Base-by-base conservation (phyloP, 2,888 invertebrate species). In the Dexiosoma caninum region DNA sequence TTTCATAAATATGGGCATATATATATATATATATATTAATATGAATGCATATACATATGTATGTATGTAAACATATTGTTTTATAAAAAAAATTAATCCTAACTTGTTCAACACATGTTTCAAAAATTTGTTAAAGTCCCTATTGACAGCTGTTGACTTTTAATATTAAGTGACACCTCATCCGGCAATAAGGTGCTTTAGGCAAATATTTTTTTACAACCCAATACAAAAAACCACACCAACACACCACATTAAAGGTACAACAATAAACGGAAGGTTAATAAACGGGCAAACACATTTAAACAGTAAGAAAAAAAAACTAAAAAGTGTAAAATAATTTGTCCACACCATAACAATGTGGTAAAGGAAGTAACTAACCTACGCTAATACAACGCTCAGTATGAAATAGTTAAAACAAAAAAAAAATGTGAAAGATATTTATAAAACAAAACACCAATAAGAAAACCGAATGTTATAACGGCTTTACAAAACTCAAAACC, bases 351-450 rank as follows among this genome's bases (percentile, higher is more conserved):
- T 30, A 49, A 62, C 46, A 67, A 14, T 57, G 51, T 69, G 46
- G 40, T 64, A 66, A 55, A 44, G 46, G 46, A 59, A 55, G 74
- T 72, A 76, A 83, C 83, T 83, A 83, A 83, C 83, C 83, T 83
- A 83, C 66, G 79, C 57, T 82, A 83, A 83, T 71, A 76, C 27
- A 77, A 69, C 55, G 55, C 60, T 55, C 44, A 51, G 67, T 74
- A 49, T 10, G 55, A 53, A 66, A 71, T 37, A 67, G 74, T 75
- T 70, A 82, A 78, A 69, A 23, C 74, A 81, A 82, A 62, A 27
- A 16, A 21, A 82, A 53, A 64, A 71, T 10, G 21, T 1, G n/a
- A 9, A 27, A 3, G 44, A 37, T 27, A 35, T 62, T 35, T 35
- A 32, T 30, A 32, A 64, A 62, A 69, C 42, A 72, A 64, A 60